Conservation (phyloP, 1,140 invertebrate genomes). For the Drosophila parabipectinata region DNA sequence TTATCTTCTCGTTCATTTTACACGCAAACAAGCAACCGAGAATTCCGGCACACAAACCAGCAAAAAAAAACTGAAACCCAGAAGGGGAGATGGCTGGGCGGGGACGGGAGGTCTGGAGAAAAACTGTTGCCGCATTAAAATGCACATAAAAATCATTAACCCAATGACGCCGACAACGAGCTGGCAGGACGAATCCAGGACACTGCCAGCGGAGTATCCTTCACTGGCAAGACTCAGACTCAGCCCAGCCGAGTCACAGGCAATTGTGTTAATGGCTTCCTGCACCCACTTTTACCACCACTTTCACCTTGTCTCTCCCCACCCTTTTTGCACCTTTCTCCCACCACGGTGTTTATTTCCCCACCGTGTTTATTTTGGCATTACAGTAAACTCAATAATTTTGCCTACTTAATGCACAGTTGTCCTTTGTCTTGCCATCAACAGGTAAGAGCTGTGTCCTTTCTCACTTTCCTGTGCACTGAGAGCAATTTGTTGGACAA, state of each 20-base stretch:
- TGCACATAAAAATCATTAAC: constrained; percentile 65
- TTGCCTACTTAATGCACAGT: constrained; percentile 59
- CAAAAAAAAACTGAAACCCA: background rate
- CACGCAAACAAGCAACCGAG: constrained; percentile 16
- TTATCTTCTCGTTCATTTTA: constrained; percentile 48
- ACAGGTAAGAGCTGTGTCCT: constrained; percentile 28
- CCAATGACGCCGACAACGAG: constrained; percentile 47
- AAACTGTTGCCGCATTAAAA: constrained; percentile 61
- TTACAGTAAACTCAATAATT: constrained; percentile 61
- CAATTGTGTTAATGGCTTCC: constrained; percentile 57
- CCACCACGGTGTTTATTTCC: background rate
- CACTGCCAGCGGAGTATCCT: background rate
- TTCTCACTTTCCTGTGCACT: background rate
- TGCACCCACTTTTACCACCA: constrained; percentile 2
- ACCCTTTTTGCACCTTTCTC: background rate
- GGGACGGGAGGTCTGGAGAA: background rate
- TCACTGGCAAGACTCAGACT: background rate
- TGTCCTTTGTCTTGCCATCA: constrained; percentile 28
- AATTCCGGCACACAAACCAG: background rate
- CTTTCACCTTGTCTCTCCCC: no score
- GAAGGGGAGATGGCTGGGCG: background rate
- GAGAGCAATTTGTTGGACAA: background rate
- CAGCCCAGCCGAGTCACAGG: constrained; percentile 18
- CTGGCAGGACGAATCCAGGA: background rate
- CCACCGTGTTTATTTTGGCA: constrained; percentile 46